Base-by-base conservation (phyloP, 2,113 vertebrate species). In the Apteryx mantelli region DNA sequence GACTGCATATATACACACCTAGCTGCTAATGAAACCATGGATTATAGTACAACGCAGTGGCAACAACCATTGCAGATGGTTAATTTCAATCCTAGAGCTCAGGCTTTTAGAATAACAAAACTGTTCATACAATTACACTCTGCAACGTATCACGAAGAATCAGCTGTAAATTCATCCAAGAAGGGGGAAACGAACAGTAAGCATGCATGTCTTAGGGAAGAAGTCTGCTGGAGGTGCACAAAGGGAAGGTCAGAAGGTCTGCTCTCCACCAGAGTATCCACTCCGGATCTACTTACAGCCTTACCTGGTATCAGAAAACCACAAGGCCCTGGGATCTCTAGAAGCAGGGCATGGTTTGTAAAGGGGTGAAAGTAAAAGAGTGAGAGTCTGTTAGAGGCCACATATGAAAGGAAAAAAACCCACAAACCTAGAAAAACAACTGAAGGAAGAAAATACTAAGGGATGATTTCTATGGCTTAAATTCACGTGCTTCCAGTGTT, bases 301-400 rank as follows among this genome's bases (percentile, higher is more conserved):
- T 99, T 99, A 99, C 99, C 99, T 99, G 99, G 97, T 94, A 98
- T 98, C 95, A 98, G 98, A 98, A 99, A 99, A 98, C 99, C 99
- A 99, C 99, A 99, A 98, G 98, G 98, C 98, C 99, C 99, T 96
- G 98, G 98, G 96, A 99, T 98, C 97, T 98, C 99, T 99, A 98
- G 95, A 97, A 98, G 93, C 96, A 97, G 97, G 97, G 96, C 93
- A 97, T 95, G 96, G 89, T 97, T 98, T 93, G 94, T 98, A 98
- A 98, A 97, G 98, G 97, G 86, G 94, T 94, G 97, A 98, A 97
- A 97, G 97, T 89, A 95, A 97, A 98, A 98, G 58, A 97, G 94
- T 94, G 60, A 97, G 85, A 77, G 82, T 77, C 81, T 92, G 95
- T 98, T 97, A 98, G 95, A 98, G 56, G 77, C 52, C 71, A 84